phyloP scores from a whole-genome alignment of 2,888 invertebrate species.

The Salpingus planirostris region DNA sequence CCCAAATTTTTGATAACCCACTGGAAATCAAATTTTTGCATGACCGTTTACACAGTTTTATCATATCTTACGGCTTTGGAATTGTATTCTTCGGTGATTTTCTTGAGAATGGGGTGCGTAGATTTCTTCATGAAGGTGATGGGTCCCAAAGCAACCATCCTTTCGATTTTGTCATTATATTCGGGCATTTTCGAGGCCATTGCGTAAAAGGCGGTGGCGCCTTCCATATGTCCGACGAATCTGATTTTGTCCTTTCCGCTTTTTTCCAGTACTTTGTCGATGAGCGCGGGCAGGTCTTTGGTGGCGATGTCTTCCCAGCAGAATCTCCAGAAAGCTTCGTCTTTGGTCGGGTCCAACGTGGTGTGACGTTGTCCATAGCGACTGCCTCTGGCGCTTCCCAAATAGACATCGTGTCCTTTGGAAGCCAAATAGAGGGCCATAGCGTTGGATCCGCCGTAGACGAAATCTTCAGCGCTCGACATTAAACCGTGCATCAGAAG shows the following conservation, averaged over 20 bases:
- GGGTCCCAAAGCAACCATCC: slow-evolving; percentile 54
- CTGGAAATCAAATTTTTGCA: slow-evolving; percentile 1
- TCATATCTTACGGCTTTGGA: slow-evolving; percentile 2
- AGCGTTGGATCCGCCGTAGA: slow-evolving; percentile 53
- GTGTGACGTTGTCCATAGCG: slow-evolving; percentile 46
- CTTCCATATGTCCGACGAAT: slow-evolving; percentile 63
- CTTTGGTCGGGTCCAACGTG: slow-evolving; percentile 28
- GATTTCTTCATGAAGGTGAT: slow-evolving; percentile 47
- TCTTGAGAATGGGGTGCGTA: slow-evolving; percentile 44
- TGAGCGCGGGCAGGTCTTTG: slow-evolving; percentile 66
- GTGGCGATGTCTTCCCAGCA: slow-evolving; percentile 72
- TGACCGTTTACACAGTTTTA: neutral
- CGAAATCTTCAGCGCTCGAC: slow-evolving; percentile 64
- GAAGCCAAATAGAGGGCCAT: slow-evolving; percentile 41
- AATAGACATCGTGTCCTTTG: slow-evolving; percentile 47
- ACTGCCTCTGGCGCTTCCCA: slow-evolving; percentile 54
- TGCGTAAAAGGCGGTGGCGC: slow-evolving; percentile 54
- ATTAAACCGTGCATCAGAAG: slow-evolving; percentile 70
- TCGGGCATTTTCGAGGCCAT: slow-evolving; percentile 49
- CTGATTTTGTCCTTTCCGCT: slow-evolving; percentile 51
- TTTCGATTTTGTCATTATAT: slow-evolving; percentile 50
- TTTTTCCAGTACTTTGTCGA: slow-evolving; percentile 53
- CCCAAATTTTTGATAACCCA: slow-evolving; percentile 41
- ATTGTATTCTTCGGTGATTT: neutral
- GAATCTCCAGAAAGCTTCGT: slow-evolving; percentile 37